Evolutionary conservation across 2,113 vertebrate species (phyloP).

Genomic region (Scortum barcoo): DNA sequence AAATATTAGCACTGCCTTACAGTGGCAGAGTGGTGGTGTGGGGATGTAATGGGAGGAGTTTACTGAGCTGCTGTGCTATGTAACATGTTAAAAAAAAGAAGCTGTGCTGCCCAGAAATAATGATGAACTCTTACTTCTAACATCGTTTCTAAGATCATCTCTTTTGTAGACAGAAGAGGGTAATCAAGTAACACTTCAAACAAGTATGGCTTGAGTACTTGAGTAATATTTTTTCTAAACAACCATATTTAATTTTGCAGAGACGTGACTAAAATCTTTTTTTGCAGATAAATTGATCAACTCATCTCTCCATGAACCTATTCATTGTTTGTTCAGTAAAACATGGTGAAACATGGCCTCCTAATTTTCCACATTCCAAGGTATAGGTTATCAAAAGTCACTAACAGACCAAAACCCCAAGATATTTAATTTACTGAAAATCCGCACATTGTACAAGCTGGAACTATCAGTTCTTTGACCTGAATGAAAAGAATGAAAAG

Average conservation of each 20-base stretch:
- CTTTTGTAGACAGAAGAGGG: slow-evolving; percentile 18
- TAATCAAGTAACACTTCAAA: neutral
- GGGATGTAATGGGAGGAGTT: slow-evolving; percentile 47
- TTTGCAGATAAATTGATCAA: neutral
- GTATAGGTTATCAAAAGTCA: neutral
- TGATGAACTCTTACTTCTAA: slow-evolving; percentile 12
- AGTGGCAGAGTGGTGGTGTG: slow-evolving; percentile 67
- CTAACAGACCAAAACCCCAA: neutral
- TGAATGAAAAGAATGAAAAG: too few species aligned
- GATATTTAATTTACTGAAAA: neutral
- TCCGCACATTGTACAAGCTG: neutral
- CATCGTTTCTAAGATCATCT: neutral
- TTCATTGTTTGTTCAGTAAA: neutral
- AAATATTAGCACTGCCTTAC: slow-evolving; percentile 82
- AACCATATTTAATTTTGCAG: neutral
- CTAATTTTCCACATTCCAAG: neutral
- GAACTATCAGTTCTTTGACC: neutral
- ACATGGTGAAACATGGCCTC: neutral
- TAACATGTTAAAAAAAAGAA: slow-evolving; percentile 34
- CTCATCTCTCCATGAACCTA: neutral
- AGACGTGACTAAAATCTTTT: neutral
- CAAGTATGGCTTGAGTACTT: neutral
- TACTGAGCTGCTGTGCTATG: slow-evolving; percentile 35
- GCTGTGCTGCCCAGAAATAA: slow-evolving; percentile 12
- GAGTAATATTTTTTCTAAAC: neutral